Evolutionary conservation across 2,113 vertebrate species (phyloP).

Genomic region (Orientallactaga bullata): DNA sequence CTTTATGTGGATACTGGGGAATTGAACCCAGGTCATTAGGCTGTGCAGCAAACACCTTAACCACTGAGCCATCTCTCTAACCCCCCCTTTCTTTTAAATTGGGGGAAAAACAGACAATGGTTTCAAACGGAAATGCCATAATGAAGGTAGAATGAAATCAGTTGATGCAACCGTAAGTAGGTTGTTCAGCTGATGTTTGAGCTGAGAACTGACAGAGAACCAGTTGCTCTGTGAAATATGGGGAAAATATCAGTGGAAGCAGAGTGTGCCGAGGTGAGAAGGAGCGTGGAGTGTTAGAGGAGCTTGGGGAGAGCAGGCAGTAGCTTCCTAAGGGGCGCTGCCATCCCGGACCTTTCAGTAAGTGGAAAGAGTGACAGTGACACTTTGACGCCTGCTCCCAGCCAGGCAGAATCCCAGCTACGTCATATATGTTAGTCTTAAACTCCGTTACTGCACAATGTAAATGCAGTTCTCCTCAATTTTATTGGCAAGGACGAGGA

Average conservation of each 20-base stretch:
- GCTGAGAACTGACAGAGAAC: background rate
- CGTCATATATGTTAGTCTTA: rapidly evolving
- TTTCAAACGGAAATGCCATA: rapidly evolving
- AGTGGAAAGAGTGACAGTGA: rapidly evolving
- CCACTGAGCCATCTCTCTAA: too few relatives aligned
- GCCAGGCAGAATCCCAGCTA: background rate
- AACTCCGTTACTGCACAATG: too few relatives aligned
- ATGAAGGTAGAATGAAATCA: background rate
- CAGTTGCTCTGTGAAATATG: too few relatives aligned
- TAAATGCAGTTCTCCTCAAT: background rate
- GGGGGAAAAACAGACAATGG: background rate
- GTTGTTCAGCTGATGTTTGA: background rate
- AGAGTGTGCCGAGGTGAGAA: rapidly evolving
- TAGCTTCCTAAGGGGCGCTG: background rate
- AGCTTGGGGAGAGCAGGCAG: rapidly evolving
- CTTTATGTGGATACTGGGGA: too few relatives aligned
- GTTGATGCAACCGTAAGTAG: too few relatives aligned
- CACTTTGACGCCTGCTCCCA: rapidly evolving
- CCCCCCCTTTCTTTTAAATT: too few relatives aligned
- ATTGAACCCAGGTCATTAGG: too few relatives aligned
- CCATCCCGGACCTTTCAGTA: rapidly evolving
- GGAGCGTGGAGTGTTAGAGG: rapidly evolving
- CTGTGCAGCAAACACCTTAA: too few relatives aligned
- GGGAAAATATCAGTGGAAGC: background rate
- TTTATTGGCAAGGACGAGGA: background rate